These are phyloP conservation scores for Asarcornis scutulata DNA, from an alignment of 2,113 vertebrate genomes.

Conservation along the genomic window DNA sequence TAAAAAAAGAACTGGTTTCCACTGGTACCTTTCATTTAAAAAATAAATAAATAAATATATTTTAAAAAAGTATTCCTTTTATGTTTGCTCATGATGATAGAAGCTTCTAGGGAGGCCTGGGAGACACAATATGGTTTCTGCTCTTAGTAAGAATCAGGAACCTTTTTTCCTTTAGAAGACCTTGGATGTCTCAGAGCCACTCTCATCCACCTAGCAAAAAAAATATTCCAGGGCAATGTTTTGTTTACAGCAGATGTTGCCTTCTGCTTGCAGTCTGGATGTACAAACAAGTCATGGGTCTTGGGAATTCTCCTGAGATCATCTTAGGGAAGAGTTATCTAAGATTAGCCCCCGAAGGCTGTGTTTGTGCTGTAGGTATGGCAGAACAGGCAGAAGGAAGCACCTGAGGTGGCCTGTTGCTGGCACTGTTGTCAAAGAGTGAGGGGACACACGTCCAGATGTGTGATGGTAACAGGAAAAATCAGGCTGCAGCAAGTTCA, in stretches of 20 bases:
- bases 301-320: background rate
- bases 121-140: background rate
- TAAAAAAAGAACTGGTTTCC: conserved; percentile 48
- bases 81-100: conserved; percentile 34
- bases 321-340: background rate
- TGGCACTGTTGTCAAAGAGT: background rate
- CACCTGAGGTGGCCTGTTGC: background rate
- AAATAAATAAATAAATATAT: background rate
- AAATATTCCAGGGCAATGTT: background rate
- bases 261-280: background rate
- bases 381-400: background rate
- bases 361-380: background rate
- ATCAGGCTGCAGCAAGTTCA: background rate
- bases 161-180: background rate
- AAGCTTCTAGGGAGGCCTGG: conserved; percentile 12
- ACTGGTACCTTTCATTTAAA: conserved; percentile 25
- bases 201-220: background rate
- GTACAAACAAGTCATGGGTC: background rate
- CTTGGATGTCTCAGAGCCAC: background rate
- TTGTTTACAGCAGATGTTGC: conserved; percentile 39
- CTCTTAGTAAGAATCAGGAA: conserved; percentile 48
- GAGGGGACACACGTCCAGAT: background rate
- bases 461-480: background rate
- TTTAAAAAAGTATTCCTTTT: background rate
- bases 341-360: background rate